Evolutionary conservation across 1,140 invertebrate species (phyloP).

Genomic region (Zeugodacus cucurbitae): DNA sequence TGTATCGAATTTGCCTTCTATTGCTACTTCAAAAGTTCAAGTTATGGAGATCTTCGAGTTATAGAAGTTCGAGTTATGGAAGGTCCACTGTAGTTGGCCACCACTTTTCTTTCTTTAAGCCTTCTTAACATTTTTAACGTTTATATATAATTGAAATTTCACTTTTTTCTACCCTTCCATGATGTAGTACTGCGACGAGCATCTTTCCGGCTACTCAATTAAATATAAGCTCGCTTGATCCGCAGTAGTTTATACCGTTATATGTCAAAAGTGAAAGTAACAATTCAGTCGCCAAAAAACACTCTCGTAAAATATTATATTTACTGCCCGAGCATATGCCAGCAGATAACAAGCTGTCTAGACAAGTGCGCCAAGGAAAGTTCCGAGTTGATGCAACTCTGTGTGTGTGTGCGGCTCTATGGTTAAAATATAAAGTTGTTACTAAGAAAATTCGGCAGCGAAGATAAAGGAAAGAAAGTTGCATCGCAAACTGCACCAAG

Average conservation of each 20-base stretch:
- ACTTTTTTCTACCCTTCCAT: too few species aligned
- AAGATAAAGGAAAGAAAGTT: neutral
- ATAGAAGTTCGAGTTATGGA: too few species aligned
- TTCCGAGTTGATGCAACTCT: neutral
- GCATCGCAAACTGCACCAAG: neutral
- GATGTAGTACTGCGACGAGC: too few species aligned
- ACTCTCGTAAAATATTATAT: neutral
- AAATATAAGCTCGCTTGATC: too few species aligned
- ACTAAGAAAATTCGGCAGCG: neutral
- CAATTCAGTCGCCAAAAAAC: neutral
- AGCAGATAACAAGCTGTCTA: neutral
- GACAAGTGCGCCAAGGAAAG: neutral
- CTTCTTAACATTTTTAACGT: too few species aligned
- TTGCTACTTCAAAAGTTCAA: too few species aligned
- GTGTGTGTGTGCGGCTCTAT: neutral
- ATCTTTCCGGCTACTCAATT: too few species aligned
- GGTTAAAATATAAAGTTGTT: neutral
- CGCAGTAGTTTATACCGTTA: neutral
- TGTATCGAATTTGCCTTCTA: too few species aligned
- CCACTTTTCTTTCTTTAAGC: too few species aligned
- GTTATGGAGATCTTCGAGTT: too few species aligned
- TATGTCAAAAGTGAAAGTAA: conserved; percentile 10
- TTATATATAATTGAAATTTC: too few species aligned
- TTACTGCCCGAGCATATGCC: neutral
- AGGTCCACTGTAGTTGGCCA: too few species aligned